Evolutionary conservation across 64 coral and sea anemone genomes (phyloP).

Genomic region (Astreopora myriophthalma): DNA sequence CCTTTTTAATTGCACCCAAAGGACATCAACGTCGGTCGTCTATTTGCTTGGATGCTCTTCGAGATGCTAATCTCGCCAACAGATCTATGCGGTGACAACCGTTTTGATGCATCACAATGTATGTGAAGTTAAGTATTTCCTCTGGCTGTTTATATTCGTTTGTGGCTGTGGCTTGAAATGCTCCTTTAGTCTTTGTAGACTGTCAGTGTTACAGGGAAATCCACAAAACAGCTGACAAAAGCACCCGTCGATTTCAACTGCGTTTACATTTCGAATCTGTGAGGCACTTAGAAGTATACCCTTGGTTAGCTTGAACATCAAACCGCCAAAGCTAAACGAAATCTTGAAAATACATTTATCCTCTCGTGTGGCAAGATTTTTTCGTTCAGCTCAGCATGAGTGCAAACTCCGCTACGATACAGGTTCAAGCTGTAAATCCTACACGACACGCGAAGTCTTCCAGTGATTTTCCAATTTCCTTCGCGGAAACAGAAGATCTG

Average conservation of each 20-base stretch:
- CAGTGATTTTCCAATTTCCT: background rate
- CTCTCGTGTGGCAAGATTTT: background rate
- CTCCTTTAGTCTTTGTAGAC: background rate
- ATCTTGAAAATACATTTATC: background rate
- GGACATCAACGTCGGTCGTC: background rate
- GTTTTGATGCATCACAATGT: background rate
- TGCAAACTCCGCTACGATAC: background rate
- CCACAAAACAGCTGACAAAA: too few species aligned
- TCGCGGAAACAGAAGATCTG: constrained; percentile 65
- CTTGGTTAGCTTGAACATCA: background rate
- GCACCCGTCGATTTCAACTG: too few species aligned
- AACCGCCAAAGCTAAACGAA: background rate
- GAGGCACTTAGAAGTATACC: background rate
- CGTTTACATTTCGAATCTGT: background rate
- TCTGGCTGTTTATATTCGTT: background rate
- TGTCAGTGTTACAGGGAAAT: too few species aligned
- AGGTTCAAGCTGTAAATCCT: constrained; percentile 23
- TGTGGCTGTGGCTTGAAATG: background rate
- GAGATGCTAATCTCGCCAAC: background rate
- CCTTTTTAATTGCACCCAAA: background rate
- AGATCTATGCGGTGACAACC: background rate
- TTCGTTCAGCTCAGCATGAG: background rate
- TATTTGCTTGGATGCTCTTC: background rate
- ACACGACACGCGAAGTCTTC: background rate
- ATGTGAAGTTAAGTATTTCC: background rate